phyloP scores from a whole-genome alignment of 2,113 vertebrate species.

The Nothoprocta perdicaria region DNA sequence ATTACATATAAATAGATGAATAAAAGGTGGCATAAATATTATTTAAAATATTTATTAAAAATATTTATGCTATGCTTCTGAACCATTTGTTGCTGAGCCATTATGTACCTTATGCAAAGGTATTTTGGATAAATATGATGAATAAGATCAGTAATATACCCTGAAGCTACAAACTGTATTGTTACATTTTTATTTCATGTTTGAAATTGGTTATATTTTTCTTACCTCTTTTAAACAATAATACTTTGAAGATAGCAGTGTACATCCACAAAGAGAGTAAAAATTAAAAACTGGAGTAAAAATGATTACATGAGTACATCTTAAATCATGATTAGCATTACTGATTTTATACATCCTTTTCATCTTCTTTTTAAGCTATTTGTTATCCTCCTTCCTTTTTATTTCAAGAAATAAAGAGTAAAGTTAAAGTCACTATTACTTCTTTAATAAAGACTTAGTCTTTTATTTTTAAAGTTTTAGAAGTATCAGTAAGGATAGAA shows the following conservation, averaged over 20 bases:
- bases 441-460: not conserved
- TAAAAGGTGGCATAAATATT: not conserved
- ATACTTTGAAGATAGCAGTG: not conserved
- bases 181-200: not conserved
- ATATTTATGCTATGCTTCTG: not conserved
- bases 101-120: not conserved
- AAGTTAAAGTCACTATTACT: not conserved
- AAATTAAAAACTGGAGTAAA: not conserved
- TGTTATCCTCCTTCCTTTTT: not conserved
- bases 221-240: not conserved
- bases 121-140: not conserved
- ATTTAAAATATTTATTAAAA: too few species aligned
- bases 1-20: not conserved
- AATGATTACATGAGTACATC: not conserved
- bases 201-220: not conserved
- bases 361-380: not conserved
- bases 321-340: not conserved
- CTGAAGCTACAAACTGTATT: not conserved
- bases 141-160: not conserved
- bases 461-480: not conserved
- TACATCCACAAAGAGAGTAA: rapidly evolving
- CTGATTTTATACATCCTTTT: not conserved
- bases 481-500: not conserved
- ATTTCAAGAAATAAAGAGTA: not conserved
- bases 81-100: not conserved